phyloP scores from a whole-genome alignment of 2,797 vertebrate species.

The Anomalospiza imberbis region DNA sequence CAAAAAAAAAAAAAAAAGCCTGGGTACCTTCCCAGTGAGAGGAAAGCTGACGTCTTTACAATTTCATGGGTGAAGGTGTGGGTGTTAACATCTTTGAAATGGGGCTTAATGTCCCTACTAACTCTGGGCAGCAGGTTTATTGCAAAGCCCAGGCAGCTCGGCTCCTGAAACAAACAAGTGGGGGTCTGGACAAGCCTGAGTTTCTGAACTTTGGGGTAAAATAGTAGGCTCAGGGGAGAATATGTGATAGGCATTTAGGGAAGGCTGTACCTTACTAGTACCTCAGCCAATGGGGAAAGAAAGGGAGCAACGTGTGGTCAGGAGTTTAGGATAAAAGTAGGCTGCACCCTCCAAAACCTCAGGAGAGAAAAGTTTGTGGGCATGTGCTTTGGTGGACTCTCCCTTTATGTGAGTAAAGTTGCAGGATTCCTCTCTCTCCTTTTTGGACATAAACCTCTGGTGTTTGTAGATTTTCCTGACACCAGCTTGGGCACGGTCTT shows the following conservation, averaged over 20 bases:
- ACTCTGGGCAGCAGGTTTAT: background rate
- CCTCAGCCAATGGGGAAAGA: background rate
- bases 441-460: background rate
- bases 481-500: background rate
- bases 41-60: background rate
- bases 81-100: background rate
- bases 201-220: background rate
- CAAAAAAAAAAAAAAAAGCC: background rate
- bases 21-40: background rate
- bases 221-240: background rate
- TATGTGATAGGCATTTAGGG: fast-evolving
- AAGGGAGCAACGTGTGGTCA: fast-evolving
- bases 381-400: fast-evolving
- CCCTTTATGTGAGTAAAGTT: fast-evolving
- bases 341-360: fast-evolving
- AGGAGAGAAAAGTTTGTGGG: fast-evolving
- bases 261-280: background rate
- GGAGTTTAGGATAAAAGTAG: background rate
- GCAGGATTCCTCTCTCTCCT: background rate
- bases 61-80: background rate
- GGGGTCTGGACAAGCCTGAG: background rate
- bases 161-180: background rate
- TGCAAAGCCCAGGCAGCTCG: background rate
- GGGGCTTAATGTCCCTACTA: background rate
- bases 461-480: background rate